Evolutionary conservation across 2,888 invertebrate species (phyloP).

Genomic region (Prionchulus punctatus): DNA sequence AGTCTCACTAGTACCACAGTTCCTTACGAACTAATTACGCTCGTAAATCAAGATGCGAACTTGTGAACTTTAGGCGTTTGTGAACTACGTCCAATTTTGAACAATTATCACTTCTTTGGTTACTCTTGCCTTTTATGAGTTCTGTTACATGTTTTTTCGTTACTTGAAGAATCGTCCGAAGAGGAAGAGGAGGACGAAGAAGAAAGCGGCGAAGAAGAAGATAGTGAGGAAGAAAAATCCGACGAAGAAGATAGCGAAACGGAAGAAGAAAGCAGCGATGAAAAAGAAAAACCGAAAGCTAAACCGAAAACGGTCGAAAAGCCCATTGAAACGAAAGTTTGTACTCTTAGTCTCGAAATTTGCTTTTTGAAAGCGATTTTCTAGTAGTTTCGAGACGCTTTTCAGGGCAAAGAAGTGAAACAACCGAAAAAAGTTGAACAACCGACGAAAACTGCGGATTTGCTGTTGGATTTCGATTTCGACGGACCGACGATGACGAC

Average conservation of each 20-base stretch:
- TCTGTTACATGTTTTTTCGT: neutral
- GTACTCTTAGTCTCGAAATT: neutral
- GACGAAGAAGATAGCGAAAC: slow-evolving; percentile 7
- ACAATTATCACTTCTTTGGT: neutral
- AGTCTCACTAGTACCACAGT: no score
- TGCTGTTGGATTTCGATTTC: slow-evolving; percentile 7
- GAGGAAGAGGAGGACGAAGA: slow-evolving; percentile 14
- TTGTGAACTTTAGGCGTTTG: no score
- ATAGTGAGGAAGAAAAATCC: neutral
- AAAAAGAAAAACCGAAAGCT: slow-evolving; percentile 1
- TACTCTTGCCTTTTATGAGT: neutral
- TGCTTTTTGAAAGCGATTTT: no score
- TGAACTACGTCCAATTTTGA: slow-evolving; percentile 12
- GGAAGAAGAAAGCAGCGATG: neutral
- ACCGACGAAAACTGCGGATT: neutral
- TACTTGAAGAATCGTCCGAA: slow-evolving; percentile 3
- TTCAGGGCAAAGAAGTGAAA: neutral
- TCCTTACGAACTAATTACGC: no score
- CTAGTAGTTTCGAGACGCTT: neutral
- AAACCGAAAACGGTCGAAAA: neutral
- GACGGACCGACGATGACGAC: neutral
- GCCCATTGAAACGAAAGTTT: no score
- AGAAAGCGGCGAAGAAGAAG: slow-evolving; percentile 9
- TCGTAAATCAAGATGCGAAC: no score
- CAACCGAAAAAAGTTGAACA: neutral